phyloP scores from a whole-genome alignment of 2,113 vertebrate genomes.

The Phaethornis superciliosus region DNA sequence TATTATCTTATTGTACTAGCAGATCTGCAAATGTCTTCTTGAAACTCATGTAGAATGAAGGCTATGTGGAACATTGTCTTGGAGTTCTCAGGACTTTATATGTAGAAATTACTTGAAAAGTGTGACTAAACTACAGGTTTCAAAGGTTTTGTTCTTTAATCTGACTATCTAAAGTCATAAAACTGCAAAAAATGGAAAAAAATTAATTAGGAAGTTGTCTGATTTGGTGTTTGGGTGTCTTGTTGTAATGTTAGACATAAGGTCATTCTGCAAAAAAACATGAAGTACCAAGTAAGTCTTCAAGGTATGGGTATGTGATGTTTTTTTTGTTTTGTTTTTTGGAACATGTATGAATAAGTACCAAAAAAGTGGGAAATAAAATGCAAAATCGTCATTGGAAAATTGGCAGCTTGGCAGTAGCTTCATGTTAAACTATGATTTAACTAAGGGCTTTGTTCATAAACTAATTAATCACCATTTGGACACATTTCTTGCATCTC shows the following conservation, averaged over 20 bases:
- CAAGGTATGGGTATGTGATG: too few relatives aligned
- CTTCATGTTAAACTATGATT: background rate
- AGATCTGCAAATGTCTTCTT: background rate
- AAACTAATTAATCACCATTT: background rate
- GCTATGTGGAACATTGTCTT: accelerated
- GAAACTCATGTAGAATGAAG: background rate
- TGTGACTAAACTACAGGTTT: background rate
- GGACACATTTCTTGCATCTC: background rate
- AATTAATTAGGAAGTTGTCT: background rate
- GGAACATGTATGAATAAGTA: background rate
- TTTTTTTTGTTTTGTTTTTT: background rate
- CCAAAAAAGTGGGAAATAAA: background rate
- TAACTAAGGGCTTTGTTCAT: background rate
- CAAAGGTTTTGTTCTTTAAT: background rate
- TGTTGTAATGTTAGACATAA: background rate
- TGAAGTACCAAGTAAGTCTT: background rate
- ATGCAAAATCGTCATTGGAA: background rate
- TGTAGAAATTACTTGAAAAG: background rate
- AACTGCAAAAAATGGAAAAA: background rate
- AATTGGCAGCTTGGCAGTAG: background rate
- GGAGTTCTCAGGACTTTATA: background rate
- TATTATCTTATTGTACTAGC: background rate
- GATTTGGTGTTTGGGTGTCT: background rate
- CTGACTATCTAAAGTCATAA: background rate
- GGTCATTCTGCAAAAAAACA: background rate